Base-by-base conservation (phyloP, 1,140 invertebrate genomes). In the Platorchestia sp. region DNA sequence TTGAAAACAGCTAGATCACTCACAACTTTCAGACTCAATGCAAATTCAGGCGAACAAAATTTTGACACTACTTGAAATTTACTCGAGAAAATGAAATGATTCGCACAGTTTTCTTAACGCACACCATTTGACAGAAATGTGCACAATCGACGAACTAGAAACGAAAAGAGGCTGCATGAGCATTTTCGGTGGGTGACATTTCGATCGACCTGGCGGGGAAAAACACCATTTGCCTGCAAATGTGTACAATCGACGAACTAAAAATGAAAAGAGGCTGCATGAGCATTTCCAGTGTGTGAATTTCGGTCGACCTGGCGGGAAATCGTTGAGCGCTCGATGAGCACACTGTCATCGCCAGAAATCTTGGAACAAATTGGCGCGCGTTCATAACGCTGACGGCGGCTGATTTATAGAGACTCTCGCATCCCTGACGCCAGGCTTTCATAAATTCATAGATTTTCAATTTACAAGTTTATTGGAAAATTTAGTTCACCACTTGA, bases 361-460 rank as follows among this genome's bases (percentile, higher is more conserved):
- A 75, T 75, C 59, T 75, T 75, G 59, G 36, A 75, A 75, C 59
- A 75, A 75, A 75, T 75, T 75, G 59, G 59, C 59, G 59, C 10
- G 59, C 59, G 59, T 75, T 75, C 59, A 75, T 75, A 75, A 75
- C 59, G 59, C 59, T 75, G 59, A 19, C 59, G 59, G 59, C 59
- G 59, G 59, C 27, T 75, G 59, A 75, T 75, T 75, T 75, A 75
- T 75, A 75, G 59, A 14, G 59, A 75, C 59, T 36, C 59, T 75
- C 59, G 59, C 59, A 75, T 75, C 59, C 27, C 59, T 75, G 59
- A 36, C 59, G 59, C 59, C 27, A 36, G 59, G 59, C 59, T 75
- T 75, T 75, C 59, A 75, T 75, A 75, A 75, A 75, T 75, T 75
- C 59, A 75, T 75, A 75, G 59, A 75, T 75, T 75, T 75, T 75